These are phyloP conservation scores for Mermis nigrescens DNA, from an alignment of 2,888 invertebrate genomes.

Conservation along the genomic window DNA sequence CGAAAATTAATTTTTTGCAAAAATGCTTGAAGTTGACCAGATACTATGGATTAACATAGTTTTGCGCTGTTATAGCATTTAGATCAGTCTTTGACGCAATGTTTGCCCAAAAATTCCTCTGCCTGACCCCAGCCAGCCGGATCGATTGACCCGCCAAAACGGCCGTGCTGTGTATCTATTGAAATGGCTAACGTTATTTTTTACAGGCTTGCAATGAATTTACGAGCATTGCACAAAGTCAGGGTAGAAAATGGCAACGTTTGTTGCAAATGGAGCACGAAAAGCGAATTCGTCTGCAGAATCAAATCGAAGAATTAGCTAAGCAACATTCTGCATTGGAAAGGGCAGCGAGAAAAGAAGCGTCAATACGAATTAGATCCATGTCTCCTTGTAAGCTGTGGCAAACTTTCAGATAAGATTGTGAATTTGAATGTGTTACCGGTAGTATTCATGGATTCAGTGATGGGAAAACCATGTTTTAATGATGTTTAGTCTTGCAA, in stretches of 20 bases:
- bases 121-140: no score
- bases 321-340: conserved; percentile 87
- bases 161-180: neutral
- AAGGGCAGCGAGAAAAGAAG: conserved; percentile 44
- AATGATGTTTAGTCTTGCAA: no score
- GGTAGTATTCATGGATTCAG: neutral
- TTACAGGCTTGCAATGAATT: conserved; percentile 70
- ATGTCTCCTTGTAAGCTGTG: conserved; percentile 1
- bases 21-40: no score
- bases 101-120: no score
- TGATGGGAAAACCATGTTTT: no score
- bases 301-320: conserved; percentile 90
- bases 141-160: neutral
- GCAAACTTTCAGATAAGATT: no score
- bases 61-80: no score
- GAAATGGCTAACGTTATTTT: neutral
- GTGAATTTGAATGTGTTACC: neutral
- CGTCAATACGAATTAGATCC: neutral
- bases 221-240: conserved; percentile 64
- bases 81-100: no score
- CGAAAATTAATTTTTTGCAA: no score
- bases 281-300: conserved; percentile 70
- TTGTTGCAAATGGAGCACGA: conserved; percentile 76
- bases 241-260: conserved; percentile 76
- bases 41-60: no score